phyloP scores from a whole-genome alignment of 2,888 invertebrate species.

The Seladonia tumulorum region DNA sequence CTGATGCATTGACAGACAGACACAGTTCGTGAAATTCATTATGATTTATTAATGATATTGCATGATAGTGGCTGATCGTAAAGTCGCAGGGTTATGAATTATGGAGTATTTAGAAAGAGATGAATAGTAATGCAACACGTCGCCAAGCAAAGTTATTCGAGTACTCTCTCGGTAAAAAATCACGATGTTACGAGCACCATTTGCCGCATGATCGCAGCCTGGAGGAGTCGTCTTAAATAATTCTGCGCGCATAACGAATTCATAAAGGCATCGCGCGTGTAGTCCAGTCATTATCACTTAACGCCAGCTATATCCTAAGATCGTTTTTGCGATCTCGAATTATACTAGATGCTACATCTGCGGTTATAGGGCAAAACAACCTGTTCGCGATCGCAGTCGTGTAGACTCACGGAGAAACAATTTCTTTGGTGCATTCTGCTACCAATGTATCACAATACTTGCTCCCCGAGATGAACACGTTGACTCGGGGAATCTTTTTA shows the following conservation, averaged over 20 bases:
- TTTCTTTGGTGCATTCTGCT: background rate
- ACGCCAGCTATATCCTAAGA: background rate
- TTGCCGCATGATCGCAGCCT: background rate
- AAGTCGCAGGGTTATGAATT: background rate
- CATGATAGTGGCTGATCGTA: background rate
- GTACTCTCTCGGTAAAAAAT: background rate
- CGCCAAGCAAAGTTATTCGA: background rate
- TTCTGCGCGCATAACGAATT: background rate
- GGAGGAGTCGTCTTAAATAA: background rate
- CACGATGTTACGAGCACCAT: background rate
- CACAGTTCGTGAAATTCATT: background rate
- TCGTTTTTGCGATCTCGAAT: background rate
- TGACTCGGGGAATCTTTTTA: background rate
- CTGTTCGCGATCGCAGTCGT: background rate
- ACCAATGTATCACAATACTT: background rate
- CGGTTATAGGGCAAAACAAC: conserved; percentile 11
- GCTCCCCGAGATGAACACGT: background rate
- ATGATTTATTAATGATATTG: background rate
- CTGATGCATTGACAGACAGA: no score
- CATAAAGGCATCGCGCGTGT: background rate
- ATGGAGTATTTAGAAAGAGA: background rate
- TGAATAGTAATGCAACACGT: background rate
- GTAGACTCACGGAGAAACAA: background rate
- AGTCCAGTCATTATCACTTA: background rate
- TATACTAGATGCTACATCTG: background rate